These are phyloP conservation scores for Perithous albicinctus DNA, from an alignment of 2,888 invertebrate species.

Conservation along the genomic window DNA sequence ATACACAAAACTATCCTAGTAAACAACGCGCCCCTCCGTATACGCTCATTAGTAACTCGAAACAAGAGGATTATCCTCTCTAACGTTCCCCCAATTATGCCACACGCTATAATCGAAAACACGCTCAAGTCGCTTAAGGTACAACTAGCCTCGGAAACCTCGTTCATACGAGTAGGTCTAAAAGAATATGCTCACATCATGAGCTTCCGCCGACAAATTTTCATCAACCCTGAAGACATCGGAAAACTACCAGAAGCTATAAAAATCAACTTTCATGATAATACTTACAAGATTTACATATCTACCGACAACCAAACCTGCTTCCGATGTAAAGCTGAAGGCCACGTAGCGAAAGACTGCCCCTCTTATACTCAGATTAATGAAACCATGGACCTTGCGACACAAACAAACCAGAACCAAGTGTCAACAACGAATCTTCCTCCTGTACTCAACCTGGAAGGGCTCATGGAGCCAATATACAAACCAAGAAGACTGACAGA, in stretches of 20 bases:
- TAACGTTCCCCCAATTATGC: background rate
- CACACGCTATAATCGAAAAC: background rate
- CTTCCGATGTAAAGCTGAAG: conserved; percentile 56
- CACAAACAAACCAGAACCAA: background rate
- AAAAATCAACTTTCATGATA: conserved; percentile 58
- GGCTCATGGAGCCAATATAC: background rate
- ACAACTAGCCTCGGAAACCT: background rate
- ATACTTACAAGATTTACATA: conserved; percentile 63
- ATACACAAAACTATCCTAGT: too few relatives aligned
- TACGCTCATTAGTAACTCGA: too few relatives aligned
- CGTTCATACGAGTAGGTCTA: conserved; percentile 31
- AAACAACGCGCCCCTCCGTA: too few relatives aligned
- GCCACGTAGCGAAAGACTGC: conserved; percentile 47
- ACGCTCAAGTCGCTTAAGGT: background rate
- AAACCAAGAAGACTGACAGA: background rate
- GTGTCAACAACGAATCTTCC: background rate
- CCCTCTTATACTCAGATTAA: background rate
- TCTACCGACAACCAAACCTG: conserved; percentile 45
- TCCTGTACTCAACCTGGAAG: background rate
- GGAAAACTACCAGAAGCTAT: conserved; percentile 55
- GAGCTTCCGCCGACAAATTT: conserved; percentile 64
- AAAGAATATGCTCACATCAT: conserved; percentile 52
- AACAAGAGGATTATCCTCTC: too few relatives aligned
- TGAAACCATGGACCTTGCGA: background rate
- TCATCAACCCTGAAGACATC: conserved; percentile 64